A percentile compares a stretch with the other conserved stretches of the same genome.
These are phyloP conservation scores for Cebidichthys violaceus DNA, from an alignment of 2,113 vertebrate species.

Conservation along the genomic window DNA sequence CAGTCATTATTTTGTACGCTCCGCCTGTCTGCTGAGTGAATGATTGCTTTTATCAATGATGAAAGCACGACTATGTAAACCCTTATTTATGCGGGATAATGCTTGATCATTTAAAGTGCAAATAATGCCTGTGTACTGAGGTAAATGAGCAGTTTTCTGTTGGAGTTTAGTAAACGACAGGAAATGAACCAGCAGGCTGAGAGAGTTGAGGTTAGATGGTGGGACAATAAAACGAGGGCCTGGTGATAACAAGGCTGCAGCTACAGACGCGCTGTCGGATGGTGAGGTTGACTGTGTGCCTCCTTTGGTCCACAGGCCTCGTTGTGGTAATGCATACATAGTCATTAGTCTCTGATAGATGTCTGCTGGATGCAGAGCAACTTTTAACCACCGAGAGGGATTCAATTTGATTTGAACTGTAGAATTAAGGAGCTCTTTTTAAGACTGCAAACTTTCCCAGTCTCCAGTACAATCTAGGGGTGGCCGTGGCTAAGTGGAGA, in stretches of 20 bases:
- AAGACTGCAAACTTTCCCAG: constrained; percentile 56
- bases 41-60: not conserved
- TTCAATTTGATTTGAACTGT: constrained; percentile 51
- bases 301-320: constrained; percentile 42
- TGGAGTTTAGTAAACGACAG: constrained; percentile 47
- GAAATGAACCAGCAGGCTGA: constrained; percentile 36
- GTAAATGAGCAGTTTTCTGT: constrained; percentile 20
- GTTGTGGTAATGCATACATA: constrained; percentile 49
- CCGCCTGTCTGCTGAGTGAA: constrained; percentile 5
- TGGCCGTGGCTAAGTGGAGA: too few relatives aligned
- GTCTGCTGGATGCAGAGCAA: constrained; percentile 40
- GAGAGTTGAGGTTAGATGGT: constrained; percentile 46
- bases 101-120: not conserved
- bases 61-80: not conserved
- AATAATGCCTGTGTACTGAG: not conserved
- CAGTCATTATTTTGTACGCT: constrained; percentile 7
- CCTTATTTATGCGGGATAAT: not conserved
- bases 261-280: constrained; percentile 43
- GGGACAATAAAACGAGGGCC: constrained; percentile 50
- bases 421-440: constrained; percentile 58
- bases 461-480: too few relatives aligned
- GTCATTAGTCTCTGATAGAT: constrained; percentile 60
- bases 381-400: constrained; percentile 48
- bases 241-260: constrained; percentile 62
- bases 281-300: constrained; percentile 53